Base-by-base conservation (phyloP, 1,140 invertebrate species). In the Gryllus bimaculatus region DNA sequence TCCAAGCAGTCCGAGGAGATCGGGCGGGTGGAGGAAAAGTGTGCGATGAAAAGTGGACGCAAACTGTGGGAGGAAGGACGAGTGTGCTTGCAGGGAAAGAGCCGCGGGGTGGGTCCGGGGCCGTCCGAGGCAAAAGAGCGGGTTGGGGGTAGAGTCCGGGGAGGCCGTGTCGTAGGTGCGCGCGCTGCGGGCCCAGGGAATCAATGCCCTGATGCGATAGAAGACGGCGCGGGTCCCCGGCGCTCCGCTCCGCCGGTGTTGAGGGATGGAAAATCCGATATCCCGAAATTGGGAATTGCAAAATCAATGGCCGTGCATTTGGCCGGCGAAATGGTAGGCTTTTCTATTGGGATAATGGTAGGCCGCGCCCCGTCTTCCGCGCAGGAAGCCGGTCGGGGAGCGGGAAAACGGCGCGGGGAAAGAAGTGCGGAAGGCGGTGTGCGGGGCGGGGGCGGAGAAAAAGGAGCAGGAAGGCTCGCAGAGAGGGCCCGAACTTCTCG, bases 251-350 rank as follows among this genome's bases (percentile, higher is more conserved):
- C 54, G 10, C 54, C 54, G 54, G 18, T 66, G 54, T 66, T 66
- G 54, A 66, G 54, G 54, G 54, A 66, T 66, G 54, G 54, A 66
- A 66, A 66, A 66, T 66, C 54, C 54, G 54, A 66, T 66, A 66
- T 66, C 54, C 18, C 10, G 54, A 66, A 66, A 66, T 39, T 66
- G 54, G 54, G 54, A 66, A 66, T 66, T 66, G 54, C 54, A 66
- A 66, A 66, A 66, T 66, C 54, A 66, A 66, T 66, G 54, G 54
- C 54, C 18, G 54, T 66, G 54, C 54, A 66, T 66, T 66, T 66
- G 54, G 54, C 54, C 54, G 18, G 54, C 18, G 54, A 66, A 66
- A 66, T 66, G 54, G 54, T 18, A 18, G 54, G 54, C 54, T 66
- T 66, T 66, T 66, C 54, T 66, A 66, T 66, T 66, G 54, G 54